A percentile compares a stretch with the other conserved stretches of the same genome.
Evolutionary conservation across 2,888 invertebrate species (phyloP).

Genomic region (Psylliodes chrysocephalus): DNA sequence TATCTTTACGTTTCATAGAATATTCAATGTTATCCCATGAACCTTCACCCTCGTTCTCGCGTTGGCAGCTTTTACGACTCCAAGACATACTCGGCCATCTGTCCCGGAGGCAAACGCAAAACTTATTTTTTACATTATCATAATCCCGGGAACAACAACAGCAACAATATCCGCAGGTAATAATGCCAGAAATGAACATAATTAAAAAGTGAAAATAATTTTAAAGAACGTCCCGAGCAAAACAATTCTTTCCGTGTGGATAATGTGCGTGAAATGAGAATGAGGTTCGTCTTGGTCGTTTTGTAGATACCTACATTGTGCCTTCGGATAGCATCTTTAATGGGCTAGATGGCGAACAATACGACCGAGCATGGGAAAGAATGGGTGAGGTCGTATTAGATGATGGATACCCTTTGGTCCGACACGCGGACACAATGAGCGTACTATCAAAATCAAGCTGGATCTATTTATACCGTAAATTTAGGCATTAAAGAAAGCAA

Average conservation of each 20-base stretch:
- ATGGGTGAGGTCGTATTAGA: constrained; percentile 19
- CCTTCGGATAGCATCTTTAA: constrained; percentile 35
- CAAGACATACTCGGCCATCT: not conserved
- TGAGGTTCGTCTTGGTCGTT: constrained; percentile 50
- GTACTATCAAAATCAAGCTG: not conserved
- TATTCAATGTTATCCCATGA: not conserved
- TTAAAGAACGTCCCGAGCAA: constrained; percentile 45
- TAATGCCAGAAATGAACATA: constrained; percentile 33
- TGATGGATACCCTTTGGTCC: constrained; percentile 12
- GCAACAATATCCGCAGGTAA: constrained; percentile 29
- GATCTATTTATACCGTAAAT: too few relatives aligned
- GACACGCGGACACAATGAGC: too few relatives aligned
- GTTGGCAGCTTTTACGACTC: not conserved
- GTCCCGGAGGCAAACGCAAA: constrained; percentile 17
- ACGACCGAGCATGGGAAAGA: constrained; percentile 24
- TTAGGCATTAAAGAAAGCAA: too few relatives aligned
- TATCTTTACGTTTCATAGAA: not conserved
- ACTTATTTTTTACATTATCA: constrained; percentile 15
- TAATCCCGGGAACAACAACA: constrained; percentile 23
- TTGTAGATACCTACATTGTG: constrained; percentile 37
- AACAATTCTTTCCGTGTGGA: constrained; percentile 56
- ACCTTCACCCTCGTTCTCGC: not conserved
- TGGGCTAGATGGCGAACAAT: constrained; percentile 34
- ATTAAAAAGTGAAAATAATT: constrained; percentile 44
- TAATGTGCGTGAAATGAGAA: constrained; percentile 62